A percentile compares a stretch with the other conserved stretches of the same genome.
Conservation (phyloP, 2,797 vertebrate species). For the Amblyopsis hoosieri region DNA sequence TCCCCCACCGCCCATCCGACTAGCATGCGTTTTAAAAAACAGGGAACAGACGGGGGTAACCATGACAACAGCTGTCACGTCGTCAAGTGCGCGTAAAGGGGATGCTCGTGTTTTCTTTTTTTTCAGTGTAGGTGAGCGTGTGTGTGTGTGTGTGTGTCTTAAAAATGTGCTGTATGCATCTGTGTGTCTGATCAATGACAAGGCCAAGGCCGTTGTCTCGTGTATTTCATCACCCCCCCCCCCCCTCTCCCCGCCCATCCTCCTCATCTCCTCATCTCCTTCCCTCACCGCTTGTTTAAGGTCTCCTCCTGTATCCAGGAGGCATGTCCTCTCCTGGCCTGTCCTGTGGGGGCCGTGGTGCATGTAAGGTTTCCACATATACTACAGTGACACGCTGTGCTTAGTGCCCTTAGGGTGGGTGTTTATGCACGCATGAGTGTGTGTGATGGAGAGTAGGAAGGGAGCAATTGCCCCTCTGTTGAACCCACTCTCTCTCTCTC, state of each 20-base stretch:
- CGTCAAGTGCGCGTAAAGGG: background rate
- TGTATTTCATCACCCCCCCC: background rate
- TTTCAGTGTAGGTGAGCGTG: background rate
- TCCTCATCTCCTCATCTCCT: background rate
- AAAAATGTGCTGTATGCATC: background rate
- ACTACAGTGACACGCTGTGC: slow-evolving; percentile 1
- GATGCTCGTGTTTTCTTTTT: background rate
- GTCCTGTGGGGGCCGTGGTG: slow-evolving; percentile 14
- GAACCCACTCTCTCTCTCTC: slow-evolving; percentile 60
- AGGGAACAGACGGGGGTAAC: slow-evolving; percentile 10
- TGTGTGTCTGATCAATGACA: background rate
- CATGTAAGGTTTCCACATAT: slow-evolving; percentile 18
- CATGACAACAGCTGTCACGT: slow-evolving; percentile 42
- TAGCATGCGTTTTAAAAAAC: too few species aligned
- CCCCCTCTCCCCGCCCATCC: too few species aligned
- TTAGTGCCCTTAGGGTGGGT: background rate
- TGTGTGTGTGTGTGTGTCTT: background rate
- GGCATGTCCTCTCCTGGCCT: background rate
- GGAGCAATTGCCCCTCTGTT: slow-evolving; percentile 76
- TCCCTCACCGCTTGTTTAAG: background rate
- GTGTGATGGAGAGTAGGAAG: slow-evolving; percentile 72
- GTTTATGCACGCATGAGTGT: slow-evolving; percentile 32
- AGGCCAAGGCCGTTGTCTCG: slow-evolving; percentile 5
- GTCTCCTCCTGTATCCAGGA: too few species aligned
- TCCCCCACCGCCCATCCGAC: too few species aligned